phyloP scores from a whole-genome alignment of 2,113 vertebrate species.

The Ivindomyrus marchei region DNA sequence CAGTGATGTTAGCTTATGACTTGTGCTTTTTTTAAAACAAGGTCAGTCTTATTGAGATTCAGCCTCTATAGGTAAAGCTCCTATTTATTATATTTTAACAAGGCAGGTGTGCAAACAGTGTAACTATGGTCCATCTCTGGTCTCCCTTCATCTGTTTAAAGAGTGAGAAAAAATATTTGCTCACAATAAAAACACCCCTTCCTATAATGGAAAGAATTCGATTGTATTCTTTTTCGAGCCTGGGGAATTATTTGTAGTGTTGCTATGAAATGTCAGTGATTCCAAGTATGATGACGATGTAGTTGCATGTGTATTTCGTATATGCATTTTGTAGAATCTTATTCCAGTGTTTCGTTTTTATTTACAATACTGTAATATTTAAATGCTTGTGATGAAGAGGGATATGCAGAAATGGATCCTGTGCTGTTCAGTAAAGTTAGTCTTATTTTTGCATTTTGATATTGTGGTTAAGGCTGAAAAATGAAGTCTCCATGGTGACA shows the following conservation, averaged over 20 bases:
- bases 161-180: conserved; percentile 18
- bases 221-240: not conserved
- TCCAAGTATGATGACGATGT: not conserved
- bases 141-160: conserved; percentile 21
- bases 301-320: not conserved
- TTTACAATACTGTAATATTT: not conserved
- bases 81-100: conserved; percentile 16
- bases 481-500: not conserved
- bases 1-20: not conserved
- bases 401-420: not conserved
- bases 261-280: not conserved
- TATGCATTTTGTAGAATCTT: not conserved
- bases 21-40: not conserved
- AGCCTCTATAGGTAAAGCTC: conserved; percentile 12
- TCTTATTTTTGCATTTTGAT: conserved; percentile 2
- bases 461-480: not conserved
- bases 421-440: not conserved
- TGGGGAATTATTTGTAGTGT: not conserved
- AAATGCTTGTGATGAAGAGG: not conserved
- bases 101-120: conserved; percentile 23
- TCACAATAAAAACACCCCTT: conserved; percentile 16
- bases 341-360: not conserved
- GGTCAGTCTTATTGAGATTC: not conserved
- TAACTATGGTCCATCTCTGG: conserved; percentile 17
- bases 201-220: conserved; percentile 13